Base-by-base conservation (phyloP, 2,888 invertebrate genomes). In the Chalcis sispes region DNA sequence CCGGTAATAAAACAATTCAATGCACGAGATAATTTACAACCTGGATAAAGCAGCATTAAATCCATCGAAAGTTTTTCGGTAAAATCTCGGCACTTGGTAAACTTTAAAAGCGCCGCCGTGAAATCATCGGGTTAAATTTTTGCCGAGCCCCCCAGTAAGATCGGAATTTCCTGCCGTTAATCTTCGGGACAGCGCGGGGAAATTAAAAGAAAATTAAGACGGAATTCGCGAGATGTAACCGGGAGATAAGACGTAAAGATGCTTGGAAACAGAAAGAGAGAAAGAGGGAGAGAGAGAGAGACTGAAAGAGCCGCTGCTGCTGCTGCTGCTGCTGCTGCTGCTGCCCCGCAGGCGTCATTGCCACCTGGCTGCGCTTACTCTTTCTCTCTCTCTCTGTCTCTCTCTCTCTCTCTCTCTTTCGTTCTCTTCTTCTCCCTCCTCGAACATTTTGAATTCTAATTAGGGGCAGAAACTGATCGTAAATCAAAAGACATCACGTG, bases 391-490 rank as follows among this genome's bases (percentile, higher is more conserved):
- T 1, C 32, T 32, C 46, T 36, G 23, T 8, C n/a, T n/a, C 40
- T 15, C 56, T 56, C 18, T 13, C 42, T 15, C 42, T 54, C 7
- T 2, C 50, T 23, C 23, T 64, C n/a, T n/a, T n/a, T n/a, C n/a
- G n/a, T n/a, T n/a, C n/a, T n/a, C n/a, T n/a, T n/a, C n/a, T n/a
- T n/a, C n/a, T n/a, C n/a, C n/a, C n/a, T n/a, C n/a, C 42, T 20
- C 8, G 62, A 46, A 8, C 58, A 20, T 70, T 80, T 80, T 80
- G 77, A 81, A 81, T 81, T 81, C 80, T 81, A 81, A 80, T 81
- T 81, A 81, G 81, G 78, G 36, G 54, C 36, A 36, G 58, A 36
- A 48, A 72, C 52, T 62, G 69, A 59, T 72, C 69, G 59, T 79
- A 77, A 78, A 73, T 77, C 78, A 77, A 77, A 75, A 72, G 54